A percentile compares a stretch with the other conserved stretches of the same genome.
Evolutionary conservation across 2,888 invertebrate species (phyloP).

Genomic region (Liopterus haemorrhoidalis): DNA sequence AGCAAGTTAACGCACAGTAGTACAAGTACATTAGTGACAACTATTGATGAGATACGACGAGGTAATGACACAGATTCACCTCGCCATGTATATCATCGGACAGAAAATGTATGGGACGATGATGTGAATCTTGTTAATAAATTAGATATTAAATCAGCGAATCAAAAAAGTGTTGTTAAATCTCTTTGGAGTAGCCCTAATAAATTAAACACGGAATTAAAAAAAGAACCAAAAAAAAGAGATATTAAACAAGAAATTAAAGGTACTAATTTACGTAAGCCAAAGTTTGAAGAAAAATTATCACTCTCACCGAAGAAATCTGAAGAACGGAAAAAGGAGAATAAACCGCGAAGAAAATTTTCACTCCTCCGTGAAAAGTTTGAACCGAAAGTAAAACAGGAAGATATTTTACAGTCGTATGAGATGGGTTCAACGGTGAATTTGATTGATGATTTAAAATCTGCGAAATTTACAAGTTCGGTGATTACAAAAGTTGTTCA

Average conservation of each 20-base stretch:
- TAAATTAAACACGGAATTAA: constrained; percentile 8
- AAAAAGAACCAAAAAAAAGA: background rate
- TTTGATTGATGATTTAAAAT: constrained; percentile 39
- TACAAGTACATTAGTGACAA: constrained; percentile 55
- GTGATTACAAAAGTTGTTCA: constrained; percentile 30
- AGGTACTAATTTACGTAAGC: background rate
- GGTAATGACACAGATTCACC: constrained; percentile 54
- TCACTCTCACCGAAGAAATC: too few relatives aligned
- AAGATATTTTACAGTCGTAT: constrained; percentile 45
- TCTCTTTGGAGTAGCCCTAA: constrained; percentile 12
- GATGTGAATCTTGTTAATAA: constrained; percentile 10
- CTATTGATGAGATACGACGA: constrained; percentile 58
- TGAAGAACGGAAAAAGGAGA: constrained; percentile 43
- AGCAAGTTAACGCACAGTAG: constrained; percentile 29
- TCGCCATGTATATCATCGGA: constrained; percentile 52
- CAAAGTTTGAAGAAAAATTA: too few relatives aligned
- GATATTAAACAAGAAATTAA: constrained; percentile 5
- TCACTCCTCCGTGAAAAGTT: constrained; percentile 55
- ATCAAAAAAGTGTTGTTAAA: constrained; percentile 17
- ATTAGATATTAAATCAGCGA: constrained; percentile 14
- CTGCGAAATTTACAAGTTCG: constrained; percentile 35
- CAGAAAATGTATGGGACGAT: constrained; percentile 49
- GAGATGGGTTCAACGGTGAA: constrained; percentile 44
- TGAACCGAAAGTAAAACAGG: constrained; percentile 47
- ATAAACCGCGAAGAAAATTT: constrained; percentile 53